Evolutionary conservation across 2,113 vertebrate genomes (phyloP).

Genomic region (Pitta sordida): DNA sequence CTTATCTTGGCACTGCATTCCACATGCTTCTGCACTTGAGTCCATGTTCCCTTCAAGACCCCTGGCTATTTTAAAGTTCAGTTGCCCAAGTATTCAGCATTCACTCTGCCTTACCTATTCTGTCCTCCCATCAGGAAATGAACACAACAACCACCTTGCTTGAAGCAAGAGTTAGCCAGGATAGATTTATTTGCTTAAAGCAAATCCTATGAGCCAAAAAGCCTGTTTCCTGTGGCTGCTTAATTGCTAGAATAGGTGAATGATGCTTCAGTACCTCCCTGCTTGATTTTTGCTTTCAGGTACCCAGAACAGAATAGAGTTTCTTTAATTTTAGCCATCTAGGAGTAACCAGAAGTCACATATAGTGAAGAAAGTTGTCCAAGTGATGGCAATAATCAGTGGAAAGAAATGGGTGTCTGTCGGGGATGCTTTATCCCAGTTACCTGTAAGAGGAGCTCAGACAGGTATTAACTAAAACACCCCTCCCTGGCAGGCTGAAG

Average conservation of each 20-base stretch:
- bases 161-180: neutral
- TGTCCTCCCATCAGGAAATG: neutral
- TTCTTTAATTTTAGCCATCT: neutral
- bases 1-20: neutral
- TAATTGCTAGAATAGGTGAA: neutral
- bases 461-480: neutral
- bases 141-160: neutral
- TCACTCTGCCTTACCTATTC: neutral
- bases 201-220: neutral
- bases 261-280: neutral
- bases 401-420: neutral
- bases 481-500: neutral
- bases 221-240: neutral
- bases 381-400: neutral
- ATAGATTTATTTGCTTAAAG: neutral
- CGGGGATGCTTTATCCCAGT: neutral
- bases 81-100: neutral
- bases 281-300: neutral
- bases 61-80: neutral
- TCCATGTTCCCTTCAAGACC: neutral
- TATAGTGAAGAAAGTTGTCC: neutral
- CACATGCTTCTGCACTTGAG: neutral
- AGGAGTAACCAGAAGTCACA: neutral
- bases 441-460: neutral
- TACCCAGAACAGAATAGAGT: neutral